Base-by-base conservation (phyloP, 2,797 vertebrate species). In the Trematomus bernacchii region DNA sequence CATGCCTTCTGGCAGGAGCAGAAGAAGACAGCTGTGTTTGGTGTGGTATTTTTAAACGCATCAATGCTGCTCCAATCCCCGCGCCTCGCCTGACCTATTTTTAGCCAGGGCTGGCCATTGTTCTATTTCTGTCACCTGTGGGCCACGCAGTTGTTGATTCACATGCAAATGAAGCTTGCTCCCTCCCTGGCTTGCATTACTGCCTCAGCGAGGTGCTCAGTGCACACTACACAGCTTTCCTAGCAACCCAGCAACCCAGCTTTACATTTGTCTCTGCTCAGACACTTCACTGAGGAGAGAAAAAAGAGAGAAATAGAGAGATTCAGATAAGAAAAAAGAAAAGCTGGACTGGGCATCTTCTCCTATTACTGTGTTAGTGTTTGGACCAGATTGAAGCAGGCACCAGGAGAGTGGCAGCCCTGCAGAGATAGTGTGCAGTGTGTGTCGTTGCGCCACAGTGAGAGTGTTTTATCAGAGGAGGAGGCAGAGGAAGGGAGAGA, bases 71-170 rank as follows among this genome's bases (percentile, higher is more conserved):
- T 98, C 97, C 97, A 96, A 97, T 98, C 98, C 95, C 97, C 92
- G 93, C 93, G 96, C 97, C 95, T 94, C 93, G 96, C 96, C 95
- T 99, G 97, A 98, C 97, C 97, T 99, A 99, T 99, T 99, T 99
- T 97, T 99, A 98, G 97, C 97, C 96, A 88, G 94, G 96, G 96
- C 96, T 93, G 96, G 96, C 97, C 97, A 99, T 99, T 99, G 98
- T 99, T 99, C 98, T 99, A 98, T 99, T 99, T 98, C 95, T 99
- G 98, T 96, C 96, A 96, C 97, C 95, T 97, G 96, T 97, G 97
- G 97, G 96, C 97, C 96, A 93, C 91, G 94, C 96, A 96, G 96
- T 97, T 98, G 97, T 98, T 97, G 96, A 98, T 98, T 98, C 96
- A 97, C 96, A 99, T 98, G 97, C 96, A 99, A 99, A 99, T 98